Percentiles rank a stretch among this genome's conserved stretches.
These are phyloP conservation scores for Thumatha senex DNA, from an alignment of 2,888 invertebrate species.

Conservation along the genomic window DNA sequence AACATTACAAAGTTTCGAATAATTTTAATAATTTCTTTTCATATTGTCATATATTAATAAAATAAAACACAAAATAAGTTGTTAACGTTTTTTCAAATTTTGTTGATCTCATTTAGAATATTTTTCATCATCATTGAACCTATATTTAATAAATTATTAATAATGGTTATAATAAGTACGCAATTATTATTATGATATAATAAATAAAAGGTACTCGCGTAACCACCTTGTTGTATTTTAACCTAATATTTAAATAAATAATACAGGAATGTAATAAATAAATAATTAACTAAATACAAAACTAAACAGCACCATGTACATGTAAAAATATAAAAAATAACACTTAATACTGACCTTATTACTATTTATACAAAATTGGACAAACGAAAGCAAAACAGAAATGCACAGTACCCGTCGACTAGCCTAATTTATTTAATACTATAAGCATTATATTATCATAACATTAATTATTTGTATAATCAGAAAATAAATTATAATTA, in stretches of 20 bases:
- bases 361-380: slow-evolving; percentile 78
- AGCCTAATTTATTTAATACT: slow-evolving; percentile 54
- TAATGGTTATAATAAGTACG: slow-evolving; percentile 32
- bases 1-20: slow-evolving; percentile 28
- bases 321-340: slow-evolving; percentile 38
- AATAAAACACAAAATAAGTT: slow-evolving; percentile 37
- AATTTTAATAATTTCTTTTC: slow-evolving; percentile 37
- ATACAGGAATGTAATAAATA: slow-evolving; percentile 21
- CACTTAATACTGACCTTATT: slow-evolving; percentile 44
- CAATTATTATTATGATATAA: slow-evolving; percentile 45
- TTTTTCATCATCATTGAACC: slow-evolving; percentile 39
- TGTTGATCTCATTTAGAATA: slow-evolving; percentile 31
- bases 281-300: slow-evolving; percentile 47
- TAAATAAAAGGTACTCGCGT: slow-evolving; percentile 79
- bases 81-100: slow-evolving; percentile 24
- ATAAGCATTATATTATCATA: slow-evolving; percentile 26
- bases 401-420: slow-evolving; percentile 83
- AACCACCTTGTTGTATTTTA: slow-evolving; percentile 67
- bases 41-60: slow-evolving; percentile 14
- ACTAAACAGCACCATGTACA: slow-evolving; percentile 64
- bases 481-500: slow-evolving; percentile 30
- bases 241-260: slow-evolving; percentile 41
- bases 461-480: slow-evolving; percentile 39
- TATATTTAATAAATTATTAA: slow-evolving; percentile 24
- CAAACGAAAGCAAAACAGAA: slow-evolving; percentile 63